Percentiles rank a stretch among this genome's conserved stretches.
Evolutionary conservation across 2,797 vertebrate genomes (phyloP).

Genomic region (Falco rusticolus): DNA sequence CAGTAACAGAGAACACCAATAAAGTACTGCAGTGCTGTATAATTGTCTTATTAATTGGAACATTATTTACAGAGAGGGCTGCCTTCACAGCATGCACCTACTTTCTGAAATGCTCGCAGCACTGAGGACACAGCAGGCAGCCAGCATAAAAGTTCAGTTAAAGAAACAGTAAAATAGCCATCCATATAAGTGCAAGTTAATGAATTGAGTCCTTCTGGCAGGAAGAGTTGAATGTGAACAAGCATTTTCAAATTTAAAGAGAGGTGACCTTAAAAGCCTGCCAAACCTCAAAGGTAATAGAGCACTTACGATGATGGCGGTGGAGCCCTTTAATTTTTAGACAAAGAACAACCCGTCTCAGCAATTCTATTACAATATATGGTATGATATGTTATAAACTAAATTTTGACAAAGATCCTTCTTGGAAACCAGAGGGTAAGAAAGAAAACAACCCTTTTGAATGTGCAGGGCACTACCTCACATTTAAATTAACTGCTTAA

Average conservation of each 20-base stretch:
- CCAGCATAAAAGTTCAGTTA: constrained; percentile 48
- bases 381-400: not conserved
- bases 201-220: constrained; percentile 58
- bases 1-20: constrained; percentile 48
- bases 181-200: constrained; percentile 53
- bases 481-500: not conserved
- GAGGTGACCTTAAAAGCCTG: constrained; percentile 31
- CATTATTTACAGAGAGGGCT: constrained; percentile 64
- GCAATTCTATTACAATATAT: not conserved
- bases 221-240: constrained; percentile 49
- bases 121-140: constrained; percentile 62
- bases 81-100: constrained; percentile 63
- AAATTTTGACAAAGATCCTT: not conserved
- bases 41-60: constrained; percentile 70
- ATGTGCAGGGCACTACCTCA: not conserved
- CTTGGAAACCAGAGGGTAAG: not conserved
- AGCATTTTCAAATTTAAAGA: constrained; percentile 45
- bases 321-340: constrained; percentile 3
- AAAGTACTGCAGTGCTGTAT: constrained; percentile 46
- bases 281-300: constrained; percentile 17
- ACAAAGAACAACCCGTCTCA: not conserved
- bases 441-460: not conserved
- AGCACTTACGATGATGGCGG: not conserved
- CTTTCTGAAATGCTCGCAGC: constrained; percentile 59
- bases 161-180: constrained; percentile 57